Conservation (phyloP, 2,113 vertebrate species). For the Trematocara zebra region DNA sequence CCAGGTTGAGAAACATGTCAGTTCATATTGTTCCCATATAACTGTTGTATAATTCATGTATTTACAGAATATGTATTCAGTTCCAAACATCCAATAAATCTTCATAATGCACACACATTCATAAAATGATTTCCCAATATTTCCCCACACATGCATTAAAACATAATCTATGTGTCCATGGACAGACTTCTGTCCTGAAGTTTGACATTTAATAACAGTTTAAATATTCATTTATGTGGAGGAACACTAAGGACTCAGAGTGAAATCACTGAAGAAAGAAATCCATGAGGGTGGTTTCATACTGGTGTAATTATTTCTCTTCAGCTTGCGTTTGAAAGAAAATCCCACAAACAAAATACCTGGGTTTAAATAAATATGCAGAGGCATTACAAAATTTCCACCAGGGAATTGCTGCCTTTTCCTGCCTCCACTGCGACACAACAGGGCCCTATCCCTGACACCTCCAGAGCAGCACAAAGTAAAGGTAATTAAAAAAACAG, state of each 20-base stretch:
- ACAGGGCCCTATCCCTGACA: not conserved
- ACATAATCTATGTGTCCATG: not conserved
- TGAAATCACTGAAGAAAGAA: slow-evolving; percentile 12
- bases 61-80: slow-evolving; percentile 31
- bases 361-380: not conserved
- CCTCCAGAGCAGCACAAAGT: slow-evolving; percentile 27
- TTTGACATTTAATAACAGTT: slow-evolving; percentile 4
- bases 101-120: slow-evolving; percentile 34
- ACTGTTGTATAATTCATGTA: slow-evolving; percentile 43
- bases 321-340: not conserved
- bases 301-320: slow-evolving; percentile 14
- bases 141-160: slow-evolving; percentile 5
- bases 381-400: not conserved
- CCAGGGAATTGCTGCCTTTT: slow-evolving; percentile 8
- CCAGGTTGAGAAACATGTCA: not conserved
- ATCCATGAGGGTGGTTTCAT: not conserved
- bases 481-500: slow-evolving; percentile 65
- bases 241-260: not conserved
- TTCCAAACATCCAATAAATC: slow-evolving; percentile 37
- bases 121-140: slow-evolving; percentile 3
- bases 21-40: not conserved
- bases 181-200: not conserved
- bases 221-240: slow-evolving; percentile 12
- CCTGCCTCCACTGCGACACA: not conserved
- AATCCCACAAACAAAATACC: not conserved